Evolutionary conservation across 1,140 invertebrate genomes (phyloP).

Genomic region (Drosophila melanica): DNA sequence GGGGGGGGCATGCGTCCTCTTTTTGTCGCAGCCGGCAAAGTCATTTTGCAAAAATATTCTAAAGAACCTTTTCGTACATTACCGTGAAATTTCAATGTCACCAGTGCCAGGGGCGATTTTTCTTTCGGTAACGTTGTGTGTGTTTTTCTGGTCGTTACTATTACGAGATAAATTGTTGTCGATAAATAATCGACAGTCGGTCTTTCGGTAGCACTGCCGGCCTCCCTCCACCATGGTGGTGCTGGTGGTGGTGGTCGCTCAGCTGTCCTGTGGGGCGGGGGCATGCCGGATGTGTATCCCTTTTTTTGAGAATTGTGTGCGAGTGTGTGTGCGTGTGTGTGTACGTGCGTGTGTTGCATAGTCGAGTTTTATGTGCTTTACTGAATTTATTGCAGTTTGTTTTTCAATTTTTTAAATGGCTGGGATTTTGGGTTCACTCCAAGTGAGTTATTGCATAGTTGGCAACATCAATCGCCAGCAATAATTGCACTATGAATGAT

Average conservation of each 20-base stretch:
- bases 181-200: slow-evolving; percentile 76
- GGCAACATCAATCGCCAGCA: slow-evolving; percentile 32
- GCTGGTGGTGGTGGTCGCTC: not conserved
- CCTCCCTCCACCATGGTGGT: not conserved
- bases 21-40: not conserved
- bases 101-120: slow-evolving; percentile 44
- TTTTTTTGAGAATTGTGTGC: slow-evolving; percentile 26
- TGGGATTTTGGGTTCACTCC: slow-evolving; percentile 38
- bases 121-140: slow-evolving; percentile 15
- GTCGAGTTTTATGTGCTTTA: slow-evolving; percentile 48
- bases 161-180: slow-evolving; percentile 77
- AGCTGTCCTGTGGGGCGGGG: slow-evolving; percentile 41
- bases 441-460: slow-evolving; percentile 60
- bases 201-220: slow-evolving; percentile 43
- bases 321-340: slow-evolving; percentile 31
- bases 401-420: slow-evolving; percentile 78
- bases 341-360: slow-evolving; percentile 22
- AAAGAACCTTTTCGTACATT: slow-evolving; percentile 50
- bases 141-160: slow-evolving; percentile 56
- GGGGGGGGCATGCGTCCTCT: not conserved
- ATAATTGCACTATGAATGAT: slow-evolving; percentile 21
- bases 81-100: slow-evolving; percentile 78
- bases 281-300: slow-evolving; percentile 58
- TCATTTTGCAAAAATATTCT: slow-evolving; percentile 42
- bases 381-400: slow-evolving; percentile 78